Evolutionary conservation across 2,113 vertebrate genomes (phyloP).

Genomic region (Origma solitaria): DNA sequence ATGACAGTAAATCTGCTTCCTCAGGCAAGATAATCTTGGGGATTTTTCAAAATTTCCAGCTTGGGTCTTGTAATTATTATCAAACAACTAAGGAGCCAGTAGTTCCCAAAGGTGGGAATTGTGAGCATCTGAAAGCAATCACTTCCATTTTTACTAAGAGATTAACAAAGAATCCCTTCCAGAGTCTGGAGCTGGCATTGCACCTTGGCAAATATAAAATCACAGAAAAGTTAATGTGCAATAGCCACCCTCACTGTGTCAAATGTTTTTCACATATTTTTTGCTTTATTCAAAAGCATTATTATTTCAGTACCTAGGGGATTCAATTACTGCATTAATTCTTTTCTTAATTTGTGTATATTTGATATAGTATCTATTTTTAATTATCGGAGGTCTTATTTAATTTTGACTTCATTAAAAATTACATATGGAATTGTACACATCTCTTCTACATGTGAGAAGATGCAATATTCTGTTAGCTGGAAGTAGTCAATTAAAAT

Average conservation of each 20-base stretch:
- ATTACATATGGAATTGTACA: slow-evolving; percentile 20
- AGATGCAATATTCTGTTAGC: slow-evolving; percentile 30
- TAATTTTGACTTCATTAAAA: slow-evolving; percentile 62
- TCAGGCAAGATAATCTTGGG: neutral
- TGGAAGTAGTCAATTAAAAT: slow-evolving; percentile 60
- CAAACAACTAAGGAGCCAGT: neutral
- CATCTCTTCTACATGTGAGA: neutral
- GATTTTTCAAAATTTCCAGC: neutral
- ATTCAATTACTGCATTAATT: slow-evolving; percentile 34
- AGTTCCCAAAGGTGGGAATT: neutral
- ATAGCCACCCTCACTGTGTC: neutral
- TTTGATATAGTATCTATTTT: slow-evolving; percentile 56
- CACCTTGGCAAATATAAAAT: neutral
- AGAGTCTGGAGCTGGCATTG: neutral
- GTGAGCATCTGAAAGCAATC: neutral
- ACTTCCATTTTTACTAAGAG: neutral
- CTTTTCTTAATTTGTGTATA: slow-evolving; percentile 37
- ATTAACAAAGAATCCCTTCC: neutral
- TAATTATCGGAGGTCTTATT: slow-evolving; percentile 57
- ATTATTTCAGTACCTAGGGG: slow-evolving; percentile 3
- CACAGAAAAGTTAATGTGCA: neutral
- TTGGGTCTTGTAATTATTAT: neutral
- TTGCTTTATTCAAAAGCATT: neutral
- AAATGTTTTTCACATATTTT: neutral
- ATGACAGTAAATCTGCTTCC: neutral